Evolutionary conservation across 2,797 vertebrate species (phyloP), one percentile per base, ranked within the genome.

Genomic region (Sphenopsis melanotis): DNA sequence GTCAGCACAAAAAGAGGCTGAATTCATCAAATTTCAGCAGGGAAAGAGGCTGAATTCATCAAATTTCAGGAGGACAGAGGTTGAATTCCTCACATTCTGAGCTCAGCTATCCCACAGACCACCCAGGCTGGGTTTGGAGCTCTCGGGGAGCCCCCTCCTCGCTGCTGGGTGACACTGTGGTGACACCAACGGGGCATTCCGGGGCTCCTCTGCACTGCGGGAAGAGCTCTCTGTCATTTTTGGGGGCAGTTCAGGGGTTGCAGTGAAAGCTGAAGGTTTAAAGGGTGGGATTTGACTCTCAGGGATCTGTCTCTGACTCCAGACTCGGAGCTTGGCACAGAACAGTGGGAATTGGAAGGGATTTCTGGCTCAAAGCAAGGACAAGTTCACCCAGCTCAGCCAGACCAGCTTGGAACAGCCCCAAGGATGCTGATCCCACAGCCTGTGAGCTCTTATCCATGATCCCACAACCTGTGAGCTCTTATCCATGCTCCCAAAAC

Each of bases 301-400:
- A 1, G 0, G 1, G 41, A 16, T 46, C 39, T 2, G 20, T 34
- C 36, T 41, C 3, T 80, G 61, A 24, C 27, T 15, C 15, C 21
- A 49, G 49, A 11, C 23, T 42, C 2, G 2, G 18, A 42, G 44
- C 15, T 65, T 42, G 27, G 23, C 42, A 34, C 0, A 44, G 37
- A 14, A 2, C 1, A 24, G 29, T 2, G 17, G 0, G 19, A 70
- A 59, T 5, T 0, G 2, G 2, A 11, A 22, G 26, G 41, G 55
- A 23, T 49, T 83, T 88, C 16, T 23, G 52, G 32, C 64, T 85
- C 47, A 26, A 41, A 65, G 91, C 39, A 36, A 36, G 78, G 27
- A 19, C 42, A n/a, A 34, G 55, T 5, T 66, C 60, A 6, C 4
- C 7, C 49, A 84, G 69, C 55, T 55, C 24, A 8, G 59, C 50